These are phyloP conservation scores for Odontomyia ornata DNA, from an alignment of 2,888 invertebrate species.

Conservation along the genomic window DNA sequence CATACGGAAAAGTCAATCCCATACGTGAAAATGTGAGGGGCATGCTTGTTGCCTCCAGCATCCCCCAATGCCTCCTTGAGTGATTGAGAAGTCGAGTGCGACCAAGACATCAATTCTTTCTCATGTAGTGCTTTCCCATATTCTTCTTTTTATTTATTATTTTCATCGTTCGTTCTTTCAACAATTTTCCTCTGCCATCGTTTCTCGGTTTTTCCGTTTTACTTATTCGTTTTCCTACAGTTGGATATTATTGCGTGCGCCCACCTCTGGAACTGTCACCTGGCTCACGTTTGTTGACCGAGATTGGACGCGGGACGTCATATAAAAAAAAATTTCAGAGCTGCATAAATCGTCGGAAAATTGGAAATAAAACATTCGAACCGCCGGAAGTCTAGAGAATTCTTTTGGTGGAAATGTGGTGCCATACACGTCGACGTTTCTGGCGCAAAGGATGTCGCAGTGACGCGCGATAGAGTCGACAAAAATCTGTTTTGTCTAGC, in stretches of 20 bases:
- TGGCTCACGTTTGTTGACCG: neutral
- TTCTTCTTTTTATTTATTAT: neutral
- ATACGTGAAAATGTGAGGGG: neutral
- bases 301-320: slow-evolving; percentile 24
- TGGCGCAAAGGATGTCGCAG: slow-evolving; percentile 33
- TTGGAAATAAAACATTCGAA: neutral
- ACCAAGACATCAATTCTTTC: slow-evolving; percentile 1
- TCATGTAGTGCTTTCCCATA: slow-evolving; percentile 9
- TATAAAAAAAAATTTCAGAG: neutral
- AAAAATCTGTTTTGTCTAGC: neutral
- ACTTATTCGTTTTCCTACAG: neutral
- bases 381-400: neutral
- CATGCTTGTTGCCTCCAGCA: neutral
- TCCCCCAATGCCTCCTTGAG: neutral
- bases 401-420: slow-evolving; percentile 1
- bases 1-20: neutral
- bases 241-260: neutral
- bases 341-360: neutral
- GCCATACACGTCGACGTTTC: slow-evolving; percentile 20
- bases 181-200: slow-evolving; percentile 2
- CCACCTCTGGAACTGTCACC: slow-evolving; percentile 18
- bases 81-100: neutral
- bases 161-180: slow-evolving; percentile 6
- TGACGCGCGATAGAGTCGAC: slow-evolving; percentile 18
- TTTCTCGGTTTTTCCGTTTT: neutral